These are phyloP conservation scores for Apis dorsata DNA, from an alignment of 1,140 invertebrate genomes.

Conservation along the genomic window DNA sequence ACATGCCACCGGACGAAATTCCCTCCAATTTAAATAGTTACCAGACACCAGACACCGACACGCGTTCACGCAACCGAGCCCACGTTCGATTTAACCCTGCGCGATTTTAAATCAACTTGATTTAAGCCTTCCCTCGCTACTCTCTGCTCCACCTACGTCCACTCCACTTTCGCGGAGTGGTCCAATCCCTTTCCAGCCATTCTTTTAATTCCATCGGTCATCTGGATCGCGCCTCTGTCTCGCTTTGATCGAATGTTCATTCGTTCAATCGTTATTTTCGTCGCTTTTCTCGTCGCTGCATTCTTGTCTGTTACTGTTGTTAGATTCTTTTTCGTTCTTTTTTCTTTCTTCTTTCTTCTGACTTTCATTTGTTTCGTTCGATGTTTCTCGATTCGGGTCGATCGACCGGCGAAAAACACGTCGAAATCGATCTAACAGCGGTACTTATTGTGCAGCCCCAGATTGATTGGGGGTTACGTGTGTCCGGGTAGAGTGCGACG, in stretches of 20 bases:
- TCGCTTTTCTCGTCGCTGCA: not conserved
- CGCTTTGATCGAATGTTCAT: not conserved
- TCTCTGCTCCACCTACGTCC: conserved; percentile 41
- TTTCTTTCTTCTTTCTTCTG: not conserved
- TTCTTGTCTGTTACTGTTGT: conserved; percentile 1
- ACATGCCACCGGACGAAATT: conserved; percentile 49
- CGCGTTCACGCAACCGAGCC: not conserved
- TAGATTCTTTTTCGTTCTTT: too few species aligned
- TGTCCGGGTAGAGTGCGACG: conserved; percentile 13
- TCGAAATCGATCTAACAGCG: conserved; percentile 57
- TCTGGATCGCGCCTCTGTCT: not conserved
- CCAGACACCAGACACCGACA: conserved; percentile 19
- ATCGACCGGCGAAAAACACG: conserved; percentile 39
- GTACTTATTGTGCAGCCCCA: conserved; percentile 41
- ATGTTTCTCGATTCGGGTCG: conserved; percentile 11
- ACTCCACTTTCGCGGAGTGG: conserved; percentile 48
- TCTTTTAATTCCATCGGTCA: conserved; percentile 16
- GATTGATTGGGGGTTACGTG: conserved; percentile 39
- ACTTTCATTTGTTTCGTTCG: conserved; percentile 34
- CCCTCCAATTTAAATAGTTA: conserved; percentile 60
- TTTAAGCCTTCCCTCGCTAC: conserved; percentile 58
- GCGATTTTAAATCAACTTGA: conserved; percentile 69
- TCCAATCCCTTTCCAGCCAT: not conserved
- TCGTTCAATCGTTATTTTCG: not conserved
- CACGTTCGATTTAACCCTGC: conserved; percentile 55